A percentile compares a stretch with the other conserved stretches of the same genome.
Conservation (phyloP, 2,888 invertebrate species). For the Epistrophella euchroma region DNA sequence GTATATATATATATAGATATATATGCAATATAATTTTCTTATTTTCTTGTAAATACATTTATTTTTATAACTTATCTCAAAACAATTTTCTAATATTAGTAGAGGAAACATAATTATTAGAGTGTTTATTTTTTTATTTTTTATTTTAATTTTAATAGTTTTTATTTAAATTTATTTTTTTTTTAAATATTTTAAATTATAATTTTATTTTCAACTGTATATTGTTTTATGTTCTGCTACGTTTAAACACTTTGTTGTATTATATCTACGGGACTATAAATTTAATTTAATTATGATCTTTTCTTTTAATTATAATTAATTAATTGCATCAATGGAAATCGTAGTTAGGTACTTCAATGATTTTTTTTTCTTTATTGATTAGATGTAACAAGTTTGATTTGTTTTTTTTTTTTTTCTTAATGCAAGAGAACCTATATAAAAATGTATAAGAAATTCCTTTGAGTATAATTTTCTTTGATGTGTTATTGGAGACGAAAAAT, state of each 20-base stretch:
- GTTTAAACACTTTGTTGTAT: conserved; percentile 22
- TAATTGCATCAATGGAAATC: conserved; percentile 65
- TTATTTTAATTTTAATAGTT: conserved; percentile 8
- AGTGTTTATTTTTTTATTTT: conserved; percentile 41
- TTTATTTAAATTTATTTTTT: conserved; percentile 28
- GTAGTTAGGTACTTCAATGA: conserved; percentile 66
- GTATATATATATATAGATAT: conserved; percentile 77
- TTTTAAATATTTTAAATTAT: conserved; percentile 36
- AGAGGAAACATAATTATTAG: conserved; percentile 55
- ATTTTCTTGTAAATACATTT: conserved; percentile 76
- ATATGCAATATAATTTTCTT: conserved; percentile 77
- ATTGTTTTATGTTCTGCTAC: background rate
- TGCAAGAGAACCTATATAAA: conserved; percentile 57
- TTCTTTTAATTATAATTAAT: conserved; percentile 65
- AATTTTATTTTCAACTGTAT: conserved; percentile 35
- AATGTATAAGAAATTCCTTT: conserved; percentile 38
- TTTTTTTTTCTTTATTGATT: conserved; percentile 45
- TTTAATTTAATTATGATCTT: conserved; percentile 74
- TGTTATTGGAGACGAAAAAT: conserved; percentile 32
- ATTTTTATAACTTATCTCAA: conserved; percentile 66
- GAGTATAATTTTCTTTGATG: conserved; percentile 43
- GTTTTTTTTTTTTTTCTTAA: background rate
- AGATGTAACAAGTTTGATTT: conserved; percentile 38
- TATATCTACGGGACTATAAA: conserved; percentile 46
- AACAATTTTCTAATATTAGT: conserved; percentile 68